Base-by-base conservation (phyloP, 2,888 invertebrate species). In the Tanytarsus gracilentus region DNA sequence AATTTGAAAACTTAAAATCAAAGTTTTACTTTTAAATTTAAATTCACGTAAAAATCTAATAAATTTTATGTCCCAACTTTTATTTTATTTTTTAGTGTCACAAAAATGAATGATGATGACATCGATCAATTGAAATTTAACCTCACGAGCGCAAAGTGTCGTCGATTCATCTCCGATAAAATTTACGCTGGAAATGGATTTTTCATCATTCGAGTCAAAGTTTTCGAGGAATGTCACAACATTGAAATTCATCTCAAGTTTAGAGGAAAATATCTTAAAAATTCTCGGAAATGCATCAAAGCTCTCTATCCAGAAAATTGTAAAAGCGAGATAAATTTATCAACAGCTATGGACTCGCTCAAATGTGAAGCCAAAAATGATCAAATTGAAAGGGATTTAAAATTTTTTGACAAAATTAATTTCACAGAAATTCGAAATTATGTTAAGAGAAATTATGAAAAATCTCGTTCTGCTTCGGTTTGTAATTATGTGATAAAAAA, bases 401-500 rank as follows among this genome's bases (percentile, higher is more conserved):
- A 77, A 64, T 76, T 75, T 25, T 94, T 90, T 72, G 69, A 76
- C 39, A 72, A 75, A 55, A 77, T 94, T 2, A 78, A 93, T 71
- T 88, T 93, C 76, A 78, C 80, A 63, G 68, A 75, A 49, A 77
- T 83, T 64, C 77, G 88, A 33, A 70, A 78, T 27, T 78, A 79
- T 70, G 80, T 86, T 16, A 71, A 88, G 52, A 71, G 83, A 65
- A 80, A 80, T 64, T 94, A 86, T 70, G 80, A 90, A 71, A 82
- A 82, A 64, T 87, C 89, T 1, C 84, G 85, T 62, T 85, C 88
- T 63, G 80, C 88, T 64, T 94, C 94, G 67, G 78, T 95, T 67
- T 95, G 95, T 69, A 90, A 95, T 72, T 97, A 96, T 75, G 80
- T 86, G 7, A 76, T 96, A 7, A 86, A 88, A 71, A 73, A 84